phyloP scores from a whole-genome alignment of 1,140 invertebrate species.

The Heliconius eleuchia region DNA sequence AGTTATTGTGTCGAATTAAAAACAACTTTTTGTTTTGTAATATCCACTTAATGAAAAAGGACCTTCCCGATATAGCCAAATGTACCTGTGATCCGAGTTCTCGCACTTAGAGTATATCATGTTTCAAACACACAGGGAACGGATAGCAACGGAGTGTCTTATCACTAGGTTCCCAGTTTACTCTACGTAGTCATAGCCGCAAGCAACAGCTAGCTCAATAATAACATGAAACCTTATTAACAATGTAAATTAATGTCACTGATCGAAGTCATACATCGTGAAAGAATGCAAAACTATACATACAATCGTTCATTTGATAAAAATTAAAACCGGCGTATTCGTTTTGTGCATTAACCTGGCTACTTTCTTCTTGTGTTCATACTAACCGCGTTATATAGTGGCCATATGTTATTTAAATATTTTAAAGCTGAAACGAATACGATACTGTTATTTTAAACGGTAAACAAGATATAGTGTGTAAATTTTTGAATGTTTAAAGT shows the following conservation, averaged over 20 bases:
- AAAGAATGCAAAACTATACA: constrained; percentile 3
- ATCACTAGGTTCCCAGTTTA: too few species aligned
- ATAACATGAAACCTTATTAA: not conserved
- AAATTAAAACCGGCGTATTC: constrained; percentile 19
- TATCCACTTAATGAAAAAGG: too few species aligned
- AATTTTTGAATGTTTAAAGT: not conserved
- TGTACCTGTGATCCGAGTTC: too few species aligned
- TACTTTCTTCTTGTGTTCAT: constrained; percentile 14
- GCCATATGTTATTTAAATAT: not conserved
- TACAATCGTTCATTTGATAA: not conserved
- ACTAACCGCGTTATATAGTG: not conserved
- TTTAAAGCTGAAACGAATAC: not conserved
- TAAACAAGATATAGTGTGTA: not conserved
- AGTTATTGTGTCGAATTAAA: too few species aligned
- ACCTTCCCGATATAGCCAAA: too few species aligned
- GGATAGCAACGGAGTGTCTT: too few species aligned
- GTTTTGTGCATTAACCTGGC: constrained; percentile 14
- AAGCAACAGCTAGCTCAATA: not conserved
- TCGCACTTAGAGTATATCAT: too few species aligned
- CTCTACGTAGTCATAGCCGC: too few species aligned
- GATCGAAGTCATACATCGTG: not conserved
- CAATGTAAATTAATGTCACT: constrained; percentile 10
- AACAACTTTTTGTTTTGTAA: too few species aligned
- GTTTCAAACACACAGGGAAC: too few species aligned
- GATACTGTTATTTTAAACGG: constrained; percentile 3